A percentile compares a stretch with the other conserved stretches of the same genome.
Conservation (phyloP, 2,113 vertebrate species). For the Pyxicephalus adspersus region DNA sequence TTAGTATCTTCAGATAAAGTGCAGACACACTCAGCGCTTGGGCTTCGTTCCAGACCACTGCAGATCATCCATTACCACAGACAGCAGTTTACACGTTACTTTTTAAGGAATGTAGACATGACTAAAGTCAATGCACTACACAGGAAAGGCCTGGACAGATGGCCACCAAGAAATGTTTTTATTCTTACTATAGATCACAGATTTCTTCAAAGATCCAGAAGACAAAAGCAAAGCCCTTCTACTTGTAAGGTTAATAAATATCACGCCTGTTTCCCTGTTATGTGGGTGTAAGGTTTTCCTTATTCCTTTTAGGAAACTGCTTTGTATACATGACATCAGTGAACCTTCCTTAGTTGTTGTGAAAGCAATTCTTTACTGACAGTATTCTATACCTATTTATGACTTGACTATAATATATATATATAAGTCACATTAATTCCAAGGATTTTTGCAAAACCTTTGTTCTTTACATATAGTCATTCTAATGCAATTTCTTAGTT, state of each 20-base stretch:
- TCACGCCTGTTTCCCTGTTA: not conserved
- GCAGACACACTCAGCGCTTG: not conserved
- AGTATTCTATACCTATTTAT: too few species aligned
- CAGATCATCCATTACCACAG: slow-evolving; percentile 2
- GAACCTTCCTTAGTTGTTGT: not conserved
- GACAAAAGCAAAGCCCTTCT: not conserved
- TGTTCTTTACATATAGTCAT: too few species aligned
- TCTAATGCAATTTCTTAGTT: too few species aligned
- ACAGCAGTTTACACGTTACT: not conserved
- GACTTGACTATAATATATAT: too few species aligned
- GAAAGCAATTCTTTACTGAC: too few species aligned
- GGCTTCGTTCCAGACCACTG: slow-evolving; percentile 16
- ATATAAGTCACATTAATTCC: too few species aligned
- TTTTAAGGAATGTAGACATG: not conserved
- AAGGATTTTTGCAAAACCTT: too few species aligned
- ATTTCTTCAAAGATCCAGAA: not conserved
- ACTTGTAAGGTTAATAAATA: not conserved
- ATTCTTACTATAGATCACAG: not conserved
- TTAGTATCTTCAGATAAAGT: slow-evolving; percentile 25
- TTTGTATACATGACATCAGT: not conserved
- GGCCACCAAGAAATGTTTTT: not conserved
- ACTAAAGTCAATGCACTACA: not conserved
- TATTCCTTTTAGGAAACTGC: not conserved
- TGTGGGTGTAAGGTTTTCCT: not conserved
- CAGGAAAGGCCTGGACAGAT: not conserved